Evolutionary conservation across 2,888 invertebrate genomes (phyloP), one percentile per base, ranked within the genome.

Genomic region (Halictus ligatus): DNA sequence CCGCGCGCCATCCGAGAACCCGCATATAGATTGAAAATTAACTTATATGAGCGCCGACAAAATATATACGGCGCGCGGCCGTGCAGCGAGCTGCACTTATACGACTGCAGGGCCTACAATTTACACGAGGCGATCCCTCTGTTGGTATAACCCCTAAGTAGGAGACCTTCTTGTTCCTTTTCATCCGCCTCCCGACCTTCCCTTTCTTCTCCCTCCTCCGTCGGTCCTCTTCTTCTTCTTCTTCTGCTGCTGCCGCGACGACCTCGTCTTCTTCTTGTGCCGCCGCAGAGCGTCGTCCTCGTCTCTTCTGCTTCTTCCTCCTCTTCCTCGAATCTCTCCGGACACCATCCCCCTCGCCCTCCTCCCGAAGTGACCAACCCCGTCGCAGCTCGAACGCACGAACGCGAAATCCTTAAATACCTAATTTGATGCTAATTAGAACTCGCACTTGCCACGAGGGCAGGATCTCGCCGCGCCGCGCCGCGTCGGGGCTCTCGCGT

Each of bases 1-100:
- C 93, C 92, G 93, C 92, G 93, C 93, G 92, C 93, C 93, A 93
- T 93, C 90, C 91, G 85, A 91, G 91, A 93, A 92, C 92, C 94
- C 93, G 95, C 95, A 95, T 95, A 95, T 95, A 95, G 95, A 95
- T 95, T 95, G 95, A 95, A 95, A 95, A 95, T 95, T 95, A 95
- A 95, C 95, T 95, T 95, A 95, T 95, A 95, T 94, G 95, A 95
- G 94, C 93, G 93, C 94, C 94, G 93, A 93, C 94, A 94, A 95
- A 94, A 95, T 94, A 95, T 92, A 83, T 83, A 83, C 80, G 75
- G n/a, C 80, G 75, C 78, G 74, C 75, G 89, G 87, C 80, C 90
- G 85, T 88, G 85, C 67, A 64, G 60, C 73, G 54, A 46, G 85
- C 83, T 88, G 91, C 93, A 92, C 92, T 93, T 93, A 93, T 91